These are phyloP conservation scores for Podargus strigoides DNA, from an alignment of 2,797 vertebrate genomes.

Conservation along the genomic window DNA sequence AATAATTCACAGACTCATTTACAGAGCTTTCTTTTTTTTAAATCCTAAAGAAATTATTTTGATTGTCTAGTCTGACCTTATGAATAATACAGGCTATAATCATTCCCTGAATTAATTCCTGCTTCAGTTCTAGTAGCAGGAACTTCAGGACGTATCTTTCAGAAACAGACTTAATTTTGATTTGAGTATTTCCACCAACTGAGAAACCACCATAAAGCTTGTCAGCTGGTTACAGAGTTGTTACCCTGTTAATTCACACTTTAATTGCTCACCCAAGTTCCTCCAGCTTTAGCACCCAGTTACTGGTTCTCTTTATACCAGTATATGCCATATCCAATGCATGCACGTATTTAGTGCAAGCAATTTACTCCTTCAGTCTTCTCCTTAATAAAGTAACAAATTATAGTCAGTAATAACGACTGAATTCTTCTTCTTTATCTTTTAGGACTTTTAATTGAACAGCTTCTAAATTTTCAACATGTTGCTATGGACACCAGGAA, in stretches of 20 bases:
- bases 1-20: conserved; percentile 30
- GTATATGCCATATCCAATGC: neutral
- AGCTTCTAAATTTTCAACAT: neutral
- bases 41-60: conserved; percentile 12
- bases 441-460: neutral
- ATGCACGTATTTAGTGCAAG: rapidly evolving
- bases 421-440: neutral
- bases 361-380: neutral
- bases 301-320: neutral
- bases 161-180: neutral
- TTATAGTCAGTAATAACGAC: neutral
- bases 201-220: neutral
- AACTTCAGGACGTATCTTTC: neutral
- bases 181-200: neutral
- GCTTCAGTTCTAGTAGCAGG: neutral
- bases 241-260: neutral
- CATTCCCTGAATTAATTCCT: neutral
- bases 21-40: neutral
- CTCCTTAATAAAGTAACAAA: neutral
- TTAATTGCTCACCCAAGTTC: neutral
- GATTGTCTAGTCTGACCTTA: neutral
- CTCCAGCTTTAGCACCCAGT: neutral
- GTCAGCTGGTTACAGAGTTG: neutral
- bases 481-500: conserved; percentile 32
- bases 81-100: conserved; percentile 25